phyloP scores from a whole-genome alignment of 35 echinoderm and acorn worm species.

The Patiria miniata region DNA sequence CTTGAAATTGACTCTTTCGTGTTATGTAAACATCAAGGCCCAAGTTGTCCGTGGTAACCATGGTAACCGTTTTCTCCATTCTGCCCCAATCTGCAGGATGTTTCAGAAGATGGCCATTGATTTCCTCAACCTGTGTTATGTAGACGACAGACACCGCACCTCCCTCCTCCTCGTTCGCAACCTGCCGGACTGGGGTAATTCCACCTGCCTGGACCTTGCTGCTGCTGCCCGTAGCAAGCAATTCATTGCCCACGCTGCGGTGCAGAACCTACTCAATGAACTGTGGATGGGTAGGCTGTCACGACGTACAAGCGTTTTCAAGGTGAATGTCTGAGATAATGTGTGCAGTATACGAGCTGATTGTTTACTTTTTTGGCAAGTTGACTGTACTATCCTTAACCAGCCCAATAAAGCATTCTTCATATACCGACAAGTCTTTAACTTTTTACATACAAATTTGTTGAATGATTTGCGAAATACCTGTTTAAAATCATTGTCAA shows the following conservation, averaged over 20 bases:
- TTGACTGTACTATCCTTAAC: too few relatives aligned
- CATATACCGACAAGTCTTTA: too few relatives aligned
- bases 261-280: constrained; percentile 73
- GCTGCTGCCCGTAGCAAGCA: constrained; percentile 52
- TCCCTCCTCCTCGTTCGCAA: constrained; percentile 67
- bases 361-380: too few relatives aligned
- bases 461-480: too few relatives aligned
- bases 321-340: not conserved
- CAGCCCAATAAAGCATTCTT: too few relatives aligned
- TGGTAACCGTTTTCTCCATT: too few relatives aligned
- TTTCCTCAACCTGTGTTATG: constrained; percentile 69
- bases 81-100: constrained; percentile 40
- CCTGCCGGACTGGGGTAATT: constrained; percentile 73
- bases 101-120: constrained; percentile 67
- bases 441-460: too few relatives aligned
- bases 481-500: too few relatives aligned
- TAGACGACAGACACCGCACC: constrained; percentile 56
- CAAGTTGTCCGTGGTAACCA: too few relatives aligned
- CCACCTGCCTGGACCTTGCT: constrained; percentile 69
- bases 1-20: too few relatives aligned
- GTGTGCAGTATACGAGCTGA: too few relatives aligned
- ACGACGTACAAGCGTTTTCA: not conserved
- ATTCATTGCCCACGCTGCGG: constrained; percentile 75
- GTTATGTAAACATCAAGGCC: too few relatives aligned
- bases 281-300: constrained; percentile 78